Base-by-base conservation (phyloP, 37 sponge, comb jelly and placozoan species). In the Haliclona indistincta region DNA sequence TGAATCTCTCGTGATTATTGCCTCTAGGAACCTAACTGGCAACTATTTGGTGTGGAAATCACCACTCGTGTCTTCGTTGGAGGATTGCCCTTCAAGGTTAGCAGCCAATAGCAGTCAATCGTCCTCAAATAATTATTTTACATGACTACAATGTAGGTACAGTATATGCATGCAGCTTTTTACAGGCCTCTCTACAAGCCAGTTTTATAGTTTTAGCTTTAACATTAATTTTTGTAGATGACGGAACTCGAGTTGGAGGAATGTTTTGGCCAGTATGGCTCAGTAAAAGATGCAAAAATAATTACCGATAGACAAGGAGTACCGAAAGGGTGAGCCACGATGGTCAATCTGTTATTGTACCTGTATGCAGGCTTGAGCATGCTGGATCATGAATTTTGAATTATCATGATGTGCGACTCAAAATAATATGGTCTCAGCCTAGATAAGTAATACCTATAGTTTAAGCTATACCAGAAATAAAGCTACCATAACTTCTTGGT, bases 41-140 rank as follows among this genome's bases (percentile, higher is more conserved):
- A n/a, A n/a, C n/a, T n/a, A n/a, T 70, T 71, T 52, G 91, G 91
- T 44, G 88, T 92, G 52, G 94, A 89, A 67, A 94, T 94, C 32
- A 88, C 95, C 1, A 87, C 75, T 63, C 39, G 95, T 17, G 81
- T 90, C 3, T 94, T 94, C 73, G 88, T 94, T 0, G 95, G 95
- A 1, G 88, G 85, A 44, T 51, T 89, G 0, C 79, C 95, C 38
- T 94, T 82, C 71, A 70, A 73, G 71, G 94, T 94, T 54, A 86
- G 90, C 64, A n/a, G n/a, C n/a, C n/a, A n/a, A n/a, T n/a, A n/a
- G n/a, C n/a, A n/a, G n/a, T n/a, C n/a, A n/a, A n/a, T n/a, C n/a
- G n/a, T 2, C 5, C 39, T 4, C 6, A n/a, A 20, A 2, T 2
- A 5, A 65, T 5, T 34, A 40, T 40, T 4, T 65, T n/a, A 34